A percentile compares a stretch with the other conserved stretches of the same genome.
phyloP scores from a whole-genome alignment of 2,113 vertebrate genomes.

The Scatophagus argus region DNA sequence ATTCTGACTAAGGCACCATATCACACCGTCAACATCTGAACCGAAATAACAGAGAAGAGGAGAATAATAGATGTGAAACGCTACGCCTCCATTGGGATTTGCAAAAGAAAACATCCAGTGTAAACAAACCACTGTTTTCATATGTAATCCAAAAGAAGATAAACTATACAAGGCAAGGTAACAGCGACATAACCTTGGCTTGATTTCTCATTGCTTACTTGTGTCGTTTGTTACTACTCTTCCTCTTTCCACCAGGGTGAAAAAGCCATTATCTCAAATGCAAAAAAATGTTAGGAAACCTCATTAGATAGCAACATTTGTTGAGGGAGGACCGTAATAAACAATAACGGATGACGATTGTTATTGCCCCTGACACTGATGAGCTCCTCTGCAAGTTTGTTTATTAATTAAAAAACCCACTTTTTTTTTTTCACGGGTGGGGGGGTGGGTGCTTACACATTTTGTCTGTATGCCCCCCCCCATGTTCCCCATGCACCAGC shows the following conservation, averaged over 20 bases:
- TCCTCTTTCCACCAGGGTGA: conserved; percentile 84
- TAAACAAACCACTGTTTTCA: conserved; percentile 78
- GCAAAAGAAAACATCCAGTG: conserved; percentile 76
- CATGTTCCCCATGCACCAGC: conserved; percentile 83
- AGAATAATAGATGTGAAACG: conserved; percentile 78
- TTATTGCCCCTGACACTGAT: conserved; percentile 99
- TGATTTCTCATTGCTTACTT: conserved; percentile 74
- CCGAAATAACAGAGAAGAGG: conserved; percentile 65
- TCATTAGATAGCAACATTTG: conserved; percentile 99
- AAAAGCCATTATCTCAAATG: conserved; percentile 97
- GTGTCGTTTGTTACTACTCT: conserved; percentile 77
- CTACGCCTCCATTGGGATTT: conserved; percentile 79
- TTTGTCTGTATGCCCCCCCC: conserved; percentile 54
- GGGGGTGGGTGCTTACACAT: conserved; percentile 43
- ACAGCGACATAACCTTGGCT: conserved; percentile 78
- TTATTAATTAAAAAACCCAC: conserved; percentile 99
- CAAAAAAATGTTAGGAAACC: conserved; percentile 94
- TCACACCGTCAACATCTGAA: conserved; percentile 80
- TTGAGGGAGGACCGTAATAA: conserved; percentile 98
- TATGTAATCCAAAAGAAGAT: conserved; percentile 69
- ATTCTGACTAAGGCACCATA: conserved; percentile 80
- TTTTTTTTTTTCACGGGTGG: conserved; percentile 79
- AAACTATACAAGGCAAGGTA: conserved; percentile 65
- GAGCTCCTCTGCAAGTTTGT: conserved; percentile 99
- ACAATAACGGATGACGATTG: conserved; percentile 98